Evolutionary conservation across 2,797 vertebrate species (phyloP).

Genomic region (Simalia tracyae): DNA sequence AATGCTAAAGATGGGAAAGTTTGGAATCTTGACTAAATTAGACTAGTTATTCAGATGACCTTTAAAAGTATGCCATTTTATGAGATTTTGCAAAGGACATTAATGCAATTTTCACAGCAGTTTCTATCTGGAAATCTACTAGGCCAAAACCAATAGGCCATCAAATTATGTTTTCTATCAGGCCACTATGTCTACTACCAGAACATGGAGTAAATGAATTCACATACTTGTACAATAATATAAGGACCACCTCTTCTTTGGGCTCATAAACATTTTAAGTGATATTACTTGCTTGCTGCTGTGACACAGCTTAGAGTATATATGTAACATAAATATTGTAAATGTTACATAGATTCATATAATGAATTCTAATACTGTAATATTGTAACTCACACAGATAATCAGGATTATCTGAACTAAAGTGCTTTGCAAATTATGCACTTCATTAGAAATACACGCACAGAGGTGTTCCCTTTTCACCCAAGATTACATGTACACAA

Average conservation of each 20-base stretch:
- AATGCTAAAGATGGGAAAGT: constrained; percentile 8
- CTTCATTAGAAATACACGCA: constrained; percentile 62
- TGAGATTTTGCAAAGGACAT: background rate
- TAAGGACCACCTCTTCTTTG: background rate
- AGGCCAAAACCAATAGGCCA: background rate
- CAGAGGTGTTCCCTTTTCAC: background rate
- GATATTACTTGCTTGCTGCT: constrained; percentile 46
- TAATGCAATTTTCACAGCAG: background rate
- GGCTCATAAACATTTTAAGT: constrained; percentile 36
- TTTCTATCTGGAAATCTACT: constrained; percentile 3
- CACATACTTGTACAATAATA: constrained; percentile 1
- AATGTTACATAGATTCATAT: constrained; percentile 40
- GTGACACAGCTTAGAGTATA: constrained; percentile 43
- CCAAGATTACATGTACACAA: constrained; percentile 65
- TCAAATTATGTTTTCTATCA: background rate
- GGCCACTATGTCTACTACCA: background rate
- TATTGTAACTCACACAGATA: constrained; percentile 45
- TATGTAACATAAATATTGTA: constrained; percentile 44
- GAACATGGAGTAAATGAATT: background rate
- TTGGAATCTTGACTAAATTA: constrained; percentile 8
- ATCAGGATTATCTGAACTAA: constrained; percentile 57
- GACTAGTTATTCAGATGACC: constrained; percentile 4
- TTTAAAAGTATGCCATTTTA: background rate
- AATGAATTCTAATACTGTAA: constrained; percentile 48
- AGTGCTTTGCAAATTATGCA: constrained; percentile 58